phyloP scores from a whole-genome alignment of 1,140 invertebrate species.

The Yoshiicerus persimilis region DNA sequence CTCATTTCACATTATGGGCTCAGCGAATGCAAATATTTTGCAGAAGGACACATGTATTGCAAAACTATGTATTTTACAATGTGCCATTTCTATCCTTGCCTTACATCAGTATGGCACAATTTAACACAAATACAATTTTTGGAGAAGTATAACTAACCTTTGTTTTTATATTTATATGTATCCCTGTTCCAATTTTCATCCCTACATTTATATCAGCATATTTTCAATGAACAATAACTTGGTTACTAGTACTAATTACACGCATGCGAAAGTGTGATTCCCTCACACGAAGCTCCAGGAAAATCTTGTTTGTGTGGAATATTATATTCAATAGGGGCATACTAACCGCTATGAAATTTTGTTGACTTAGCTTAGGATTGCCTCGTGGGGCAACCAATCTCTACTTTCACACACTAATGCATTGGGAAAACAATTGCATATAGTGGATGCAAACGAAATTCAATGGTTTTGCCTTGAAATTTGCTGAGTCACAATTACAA shows the following conservation, averaged over 20 bases:
- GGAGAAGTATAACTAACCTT: too few species aligned
- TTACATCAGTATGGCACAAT: too few species aligned
- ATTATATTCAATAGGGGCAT: not conserved
- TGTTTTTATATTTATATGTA: too few species aligned
- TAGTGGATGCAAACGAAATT: not conserved
- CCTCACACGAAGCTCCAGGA: not conserved
- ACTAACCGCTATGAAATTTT: not conserved
- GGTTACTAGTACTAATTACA: slow-evolving; percentile 26
- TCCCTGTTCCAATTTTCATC: not conserved
- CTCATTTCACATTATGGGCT: too few species aligned
- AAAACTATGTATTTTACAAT: too few species aligned
- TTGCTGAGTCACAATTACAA: not conserved
- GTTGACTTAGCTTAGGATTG: not conserved
- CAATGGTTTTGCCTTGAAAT: not conserved
- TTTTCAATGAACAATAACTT: not conserved
- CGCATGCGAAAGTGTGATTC: slow-evolving; percentile 33
- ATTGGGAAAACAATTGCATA: not conserved
- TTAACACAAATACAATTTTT: too few species aligned
- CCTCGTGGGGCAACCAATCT: not conserved
- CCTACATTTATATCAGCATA: not conserved
- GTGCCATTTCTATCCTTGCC: too few species aligned
- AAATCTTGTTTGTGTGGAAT: not conserved
- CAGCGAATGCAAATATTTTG: too few species aligned
- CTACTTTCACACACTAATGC: not conserved
- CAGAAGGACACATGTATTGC: too few species aligned